These are phyloP conservation scores for Poecilus cupreus DNA, from an alignment of 2,888 invertebrate genomes.

Conservation along the genomic window DNA sequence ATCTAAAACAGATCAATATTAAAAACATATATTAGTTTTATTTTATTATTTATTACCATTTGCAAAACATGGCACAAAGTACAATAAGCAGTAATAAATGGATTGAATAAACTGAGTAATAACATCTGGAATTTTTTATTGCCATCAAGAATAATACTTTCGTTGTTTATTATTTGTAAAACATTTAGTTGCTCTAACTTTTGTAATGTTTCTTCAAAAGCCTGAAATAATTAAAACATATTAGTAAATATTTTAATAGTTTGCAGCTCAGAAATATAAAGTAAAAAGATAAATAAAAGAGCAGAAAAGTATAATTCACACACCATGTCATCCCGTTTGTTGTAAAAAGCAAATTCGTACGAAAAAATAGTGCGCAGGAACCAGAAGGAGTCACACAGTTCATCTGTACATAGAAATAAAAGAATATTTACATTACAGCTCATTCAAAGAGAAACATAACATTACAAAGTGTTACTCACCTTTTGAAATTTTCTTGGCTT, in stretches of 20 bases:
- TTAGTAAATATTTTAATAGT: neutral
- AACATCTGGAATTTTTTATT: constrained; percentile 74
- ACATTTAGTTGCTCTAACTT: constrained; percentile 68
- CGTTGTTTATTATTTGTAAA: constrained; percentile 65
- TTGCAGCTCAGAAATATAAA: constrained; percentile 10
- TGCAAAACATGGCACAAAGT: constrained; percentile 73
- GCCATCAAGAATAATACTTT: constrained; percentile 70
- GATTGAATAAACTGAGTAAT: constrained; percentile 78
- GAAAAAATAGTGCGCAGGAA: constrained; percentile 76
- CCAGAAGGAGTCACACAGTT: constrained; percentile 73
- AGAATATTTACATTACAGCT: constrained; percentile 61
- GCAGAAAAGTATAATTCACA: constrained; percentile 65
- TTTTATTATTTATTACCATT: constrained; percentile 76
- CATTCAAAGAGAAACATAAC: neutral
- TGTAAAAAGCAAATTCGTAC: constrained; percentile 80
- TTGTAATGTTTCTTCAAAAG: constrained; percentile 72
- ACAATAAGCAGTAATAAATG: constrained; percentile 78
- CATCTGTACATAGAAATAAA: constrained; percentile 71
- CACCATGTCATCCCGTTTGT: constrained; percentile 74
- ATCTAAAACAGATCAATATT: constrained; percentile 54
- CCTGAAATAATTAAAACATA: constrained; percentile 68
- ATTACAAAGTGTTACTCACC: constrained; percentile 65
- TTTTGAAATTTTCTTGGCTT: constrained; percentile 65
- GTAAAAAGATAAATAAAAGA: constrained; percentile 28
- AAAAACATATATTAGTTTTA: no score